Conservation (phyloP, 2,113 vertebrate species). For the Chaetops frenatus region DNA sequence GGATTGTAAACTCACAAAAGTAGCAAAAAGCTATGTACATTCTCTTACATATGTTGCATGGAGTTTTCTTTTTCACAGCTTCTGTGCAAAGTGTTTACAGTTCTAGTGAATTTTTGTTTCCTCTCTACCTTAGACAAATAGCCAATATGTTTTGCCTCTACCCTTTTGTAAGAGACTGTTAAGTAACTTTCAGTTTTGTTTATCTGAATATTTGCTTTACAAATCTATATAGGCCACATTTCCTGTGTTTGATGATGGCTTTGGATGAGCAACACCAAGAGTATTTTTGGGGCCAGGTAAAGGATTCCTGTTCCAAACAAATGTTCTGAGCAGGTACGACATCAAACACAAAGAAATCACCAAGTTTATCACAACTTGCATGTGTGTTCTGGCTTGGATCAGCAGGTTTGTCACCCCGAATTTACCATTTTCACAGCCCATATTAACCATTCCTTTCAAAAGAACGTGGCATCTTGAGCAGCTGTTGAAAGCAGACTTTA, state of each 20-base stretch:
- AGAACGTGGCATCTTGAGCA: not conserved
- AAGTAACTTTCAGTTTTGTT: not conserved
- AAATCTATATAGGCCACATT: not conserved
- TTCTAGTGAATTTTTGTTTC: not conserved
- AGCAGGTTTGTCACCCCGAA: not conserved
- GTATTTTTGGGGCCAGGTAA: not conserved
- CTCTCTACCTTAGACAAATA: not conserved
- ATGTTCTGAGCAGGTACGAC: not conserved
- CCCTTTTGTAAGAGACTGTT: not conserved
- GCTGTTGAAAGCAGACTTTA: not conserved
- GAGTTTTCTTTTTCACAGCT: not conserved
- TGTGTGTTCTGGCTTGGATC: not conserved
- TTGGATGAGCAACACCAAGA: not conserved
- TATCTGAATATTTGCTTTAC: not conserved
- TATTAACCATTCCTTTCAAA: not conserved
- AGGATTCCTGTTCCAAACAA: not conserved
- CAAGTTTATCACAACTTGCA: not conserved
- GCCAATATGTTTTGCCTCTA: not conserved
- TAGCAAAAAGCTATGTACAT: not conserved
- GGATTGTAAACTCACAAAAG: not conserved
- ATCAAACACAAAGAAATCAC: not conserved
- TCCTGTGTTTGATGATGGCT: not conserved
- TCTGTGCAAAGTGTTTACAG: not conserved
- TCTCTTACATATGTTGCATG: not conserved
- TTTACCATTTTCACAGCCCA: not conserved